Base-by-base conservation (phyloP, 2,113 vertebrate genomes). In the Agapornis roseicollis region DNA sequence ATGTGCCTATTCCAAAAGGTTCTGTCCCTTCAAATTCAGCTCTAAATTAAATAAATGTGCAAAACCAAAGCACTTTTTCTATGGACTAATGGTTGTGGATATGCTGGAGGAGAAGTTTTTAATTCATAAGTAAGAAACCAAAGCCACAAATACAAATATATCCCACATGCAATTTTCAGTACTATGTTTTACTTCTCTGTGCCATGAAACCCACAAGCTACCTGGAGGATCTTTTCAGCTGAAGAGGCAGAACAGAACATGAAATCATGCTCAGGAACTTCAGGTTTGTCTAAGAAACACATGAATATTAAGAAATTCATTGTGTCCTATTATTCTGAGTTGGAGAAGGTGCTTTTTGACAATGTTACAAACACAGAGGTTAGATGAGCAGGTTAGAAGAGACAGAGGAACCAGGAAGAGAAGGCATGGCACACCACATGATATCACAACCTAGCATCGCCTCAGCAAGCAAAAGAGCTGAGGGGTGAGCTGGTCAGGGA, bases 341-440 rank as follows among this genome's bases (percentile, higher is more conserved):
- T 28, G 23, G 4, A 23, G 78, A 58, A 58, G 7, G 9, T 56
- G 17, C 6, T 4, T 19, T 85, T 91, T 79, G 22, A 41, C 0
- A 0, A 7, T 55, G 4, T 20, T 77, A 4, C 0, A n/a, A 7
- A 22, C 5, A 23, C 6, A 27, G 9, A 65, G 15, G 4, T 55
- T 80, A 65, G 60, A 58, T 28, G 20, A 52, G 49, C 7, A 55
- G 37, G 27, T 44, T 33, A 44, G 44, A 84, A 74, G n/a, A 41
- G 25, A 18, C 7, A 11, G 4, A 27, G 46, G 29, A 78, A 42
- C 3, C 16, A 70, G 29, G 65, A 89, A 47, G 0, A 1, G 17
- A 18, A 74, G 10, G 7, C 7, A 3, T 49, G 27, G 7, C 27
- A 33, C 10, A 33, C 9, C 18, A 52, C 7, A 3, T 16, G 13